Evolutionary conservation across 2,888 invertebrate species (phyloP), one percentile per base, ranked within the genome.

Genomic region (Thecophora atra): DNA sequence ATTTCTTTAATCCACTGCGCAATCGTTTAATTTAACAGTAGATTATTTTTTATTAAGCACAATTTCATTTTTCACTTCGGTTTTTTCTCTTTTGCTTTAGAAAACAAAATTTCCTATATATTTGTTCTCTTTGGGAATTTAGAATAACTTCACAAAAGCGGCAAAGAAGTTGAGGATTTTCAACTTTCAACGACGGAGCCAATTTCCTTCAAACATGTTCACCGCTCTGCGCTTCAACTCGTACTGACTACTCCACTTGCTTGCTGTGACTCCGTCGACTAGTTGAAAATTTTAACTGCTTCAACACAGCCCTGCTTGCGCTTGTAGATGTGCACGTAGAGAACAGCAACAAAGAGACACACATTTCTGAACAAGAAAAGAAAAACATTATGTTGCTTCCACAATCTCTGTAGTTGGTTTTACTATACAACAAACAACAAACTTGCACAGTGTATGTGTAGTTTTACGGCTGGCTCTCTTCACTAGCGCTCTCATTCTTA

Each of bases 221-320:
- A 83, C 84, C 83, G 83, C 84, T 82, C 83, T 82, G 84, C 86
- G 85, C 83, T 83, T 84, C 82, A 84, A 86, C 82, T 85, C 82
- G 79, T 84, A 86, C 83, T 86, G 85, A 86, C 83, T 85, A 81
- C 80, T 80, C 79, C 78, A 80, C 79, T 82, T 81, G 80, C 79
- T 81, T 78, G 79, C 80, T 78, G 78, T 80, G 80, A 85, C 83
- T 81, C 85, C 83, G 82, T 85, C 82, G 84, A 83, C 83, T 85
- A 79, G 82, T 79, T 83, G 83, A 83, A 81, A 82, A 81, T 79
- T 78, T 78, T 28, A 26, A 58, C 58, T 67, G 54, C 70, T 62
- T 11, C 37, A 37, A 37, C 6, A 11, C 37, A 37, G 37, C 37
- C 37, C 42, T 62, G 52, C 51, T 73, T 42, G 47, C 42, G 69